These are phyloP conservation scores for Ursus arctos DNA, from an alignment of 2,113 vertebrate species.

Conservation along the genomic window DNA sequence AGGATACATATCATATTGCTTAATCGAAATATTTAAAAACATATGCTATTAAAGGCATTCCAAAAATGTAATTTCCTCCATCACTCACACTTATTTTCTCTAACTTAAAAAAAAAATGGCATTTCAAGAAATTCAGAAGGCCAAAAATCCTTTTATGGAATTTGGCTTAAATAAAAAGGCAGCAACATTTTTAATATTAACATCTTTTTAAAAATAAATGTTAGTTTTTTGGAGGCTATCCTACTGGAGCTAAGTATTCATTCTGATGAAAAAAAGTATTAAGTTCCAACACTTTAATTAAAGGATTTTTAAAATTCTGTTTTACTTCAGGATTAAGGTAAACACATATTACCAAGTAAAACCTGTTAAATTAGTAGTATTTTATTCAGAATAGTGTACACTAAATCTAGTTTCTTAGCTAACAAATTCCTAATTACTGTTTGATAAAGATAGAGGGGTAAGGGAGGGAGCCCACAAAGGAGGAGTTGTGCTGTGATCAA, in stretches of 20 bases:
- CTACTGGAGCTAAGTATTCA: neutral
- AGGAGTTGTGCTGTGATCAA: neutral
- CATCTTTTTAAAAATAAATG: neutral
- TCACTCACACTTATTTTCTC: neutral
- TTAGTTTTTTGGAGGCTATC: neutral
- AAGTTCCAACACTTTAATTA: neutral
- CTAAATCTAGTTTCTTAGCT: neutral
- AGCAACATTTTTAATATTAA: neutral
- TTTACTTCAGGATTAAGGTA: neutral
- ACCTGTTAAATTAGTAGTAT: neutral
- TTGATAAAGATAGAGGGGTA: neutral
- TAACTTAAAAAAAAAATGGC: neutral
- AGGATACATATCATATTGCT: neutral
- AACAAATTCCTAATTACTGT: neutral
- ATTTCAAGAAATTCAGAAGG: neutral
- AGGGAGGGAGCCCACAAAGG: neutral
- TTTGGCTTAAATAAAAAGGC: neutral
- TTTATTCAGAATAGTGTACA: neutral
- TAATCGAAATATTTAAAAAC: constrained; percentile 7
- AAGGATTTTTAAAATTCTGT: neutral
- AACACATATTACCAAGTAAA: neutral
- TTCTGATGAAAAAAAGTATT: neutral
- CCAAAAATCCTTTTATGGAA: neutral
- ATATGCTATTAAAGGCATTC: neutral
- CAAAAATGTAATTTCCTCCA: neutral